Evolutionary conservation across 2,113 vertebrate genomes (phyloP).

Genomic region (Tonatia bakeri): DNA sequence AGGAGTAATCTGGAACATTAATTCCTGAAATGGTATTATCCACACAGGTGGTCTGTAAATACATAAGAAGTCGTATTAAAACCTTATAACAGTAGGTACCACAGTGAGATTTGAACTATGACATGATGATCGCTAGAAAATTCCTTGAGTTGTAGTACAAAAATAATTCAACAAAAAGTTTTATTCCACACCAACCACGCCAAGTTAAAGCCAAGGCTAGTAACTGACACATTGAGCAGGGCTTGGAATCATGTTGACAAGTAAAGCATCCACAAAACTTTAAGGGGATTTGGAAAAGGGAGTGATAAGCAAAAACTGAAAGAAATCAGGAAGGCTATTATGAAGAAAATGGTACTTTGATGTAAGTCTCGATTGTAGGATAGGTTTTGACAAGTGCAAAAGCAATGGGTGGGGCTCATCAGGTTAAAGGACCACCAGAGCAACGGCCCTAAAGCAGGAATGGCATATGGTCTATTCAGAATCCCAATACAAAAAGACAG

Average conservation of each 20-base stretch:
- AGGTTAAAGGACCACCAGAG: background rate
- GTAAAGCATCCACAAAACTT: background rate
- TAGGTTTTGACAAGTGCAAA: background rate
- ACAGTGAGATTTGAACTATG: background rate
- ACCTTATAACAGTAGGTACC: background rate
- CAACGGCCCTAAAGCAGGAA: background rate
- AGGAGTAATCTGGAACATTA: constrained; percentile 65
- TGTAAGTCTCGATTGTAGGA: background rate
- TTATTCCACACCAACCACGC: background rate
- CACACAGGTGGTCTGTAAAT: background rate
- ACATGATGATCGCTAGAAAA: constrained; percentile 7
- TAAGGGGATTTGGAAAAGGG: background rate
- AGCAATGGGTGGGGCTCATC: background rate
- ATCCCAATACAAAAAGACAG: background rate
- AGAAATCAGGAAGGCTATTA: background rate
- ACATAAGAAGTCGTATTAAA: background rate
- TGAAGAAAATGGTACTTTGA: background rate
- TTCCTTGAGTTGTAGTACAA: background rate
- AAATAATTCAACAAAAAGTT: background rate
- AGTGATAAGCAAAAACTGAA: background rate
- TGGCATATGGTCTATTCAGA: background rate
- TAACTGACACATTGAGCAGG: accelerated
- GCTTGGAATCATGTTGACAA: background rate
- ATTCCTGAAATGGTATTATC: constrained; percentile 29
- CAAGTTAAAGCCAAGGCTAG: background rate